A percentile compares a stretch with the other conserved stretches of the same genome.
Evolutionary conservation across 2,888 invertebrate genomes (phyloP).

Genomic region (Thyatira batis): DNA sequence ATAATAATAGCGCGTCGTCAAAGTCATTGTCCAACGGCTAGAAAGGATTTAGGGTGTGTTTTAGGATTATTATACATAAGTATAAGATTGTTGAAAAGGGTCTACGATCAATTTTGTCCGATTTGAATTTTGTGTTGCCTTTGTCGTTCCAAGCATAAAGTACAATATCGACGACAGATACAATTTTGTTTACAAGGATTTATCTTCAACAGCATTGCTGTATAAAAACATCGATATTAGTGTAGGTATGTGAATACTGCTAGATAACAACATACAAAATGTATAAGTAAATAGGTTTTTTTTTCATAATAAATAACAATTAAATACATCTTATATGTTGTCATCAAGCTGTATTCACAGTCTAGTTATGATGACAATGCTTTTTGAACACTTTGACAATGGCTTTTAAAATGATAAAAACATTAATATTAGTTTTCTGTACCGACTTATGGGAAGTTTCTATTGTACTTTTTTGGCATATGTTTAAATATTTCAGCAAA

Average conservation of each 20-base stretch:
- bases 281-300: no score
- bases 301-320: no score
- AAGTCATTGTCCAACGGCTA: constrained; percentile 61
- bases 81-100: constrained; percentile 54
- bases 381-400: no score
- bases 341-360: no score
- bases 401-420: no score
- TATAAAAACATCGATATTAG: constrained; percentile 11
- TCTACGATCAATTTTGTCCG: constrained; percentile 59
- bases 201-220: constrained; percentile 47
- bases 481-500: no score
- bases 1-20: constrained; percentile 64
- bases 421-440: no score
- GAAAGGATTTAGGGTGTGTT: constrained; percentile 57
- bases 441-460: no score
- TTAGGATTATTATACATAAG: constrained; percentile 44
- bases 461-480: no score
- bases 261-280: no score
- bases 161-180: constrained; percentile 70
- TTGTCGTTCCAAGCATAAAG: constrained; percentile 65
- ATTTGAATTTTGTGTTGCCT: constrained; percentile 65
- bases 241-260: not conserved
- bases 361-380: no score
- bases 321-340: no score
- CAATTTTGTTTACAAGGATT: constrained; percentile 75